Percentiles rank a stretch among this genome's conserved stretches.
phyloP scores from a whole-genome alignment of 2,113 vertebrate genomes.

The Caranx ignobilis region DNA sequence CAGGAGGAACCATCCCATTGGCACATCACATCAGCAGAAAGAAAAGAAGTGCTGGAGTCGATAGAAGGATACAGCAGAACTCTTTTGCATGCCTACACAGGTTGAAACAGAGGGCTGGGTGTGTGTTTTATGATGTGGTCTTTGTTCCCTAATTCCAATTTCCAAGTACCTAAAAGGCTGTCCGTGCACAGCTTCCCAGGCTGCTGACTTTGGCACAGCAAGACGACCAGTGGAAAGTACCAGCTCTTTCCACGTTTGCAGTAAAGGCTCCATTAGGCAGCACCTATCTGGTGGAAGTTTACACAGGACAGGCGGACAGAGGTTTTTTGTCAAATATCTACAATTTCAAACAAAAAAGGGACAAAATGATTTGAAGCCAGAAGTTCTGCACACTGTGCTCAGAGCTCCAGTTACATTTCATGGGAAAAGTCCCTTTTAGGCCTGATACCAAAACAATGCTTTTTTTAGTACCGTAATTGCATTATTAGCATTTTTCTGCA shows the following conservation, averaged over 20 bases:
- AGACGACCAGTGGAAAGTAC: constrained; percentile 50
- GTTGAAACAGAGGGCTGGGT: constrained; percentile 14
- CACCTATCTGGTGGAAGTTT: constrained; percentile 17
- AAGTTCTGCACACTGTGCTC: not conserved
- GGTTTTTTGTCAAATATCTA: constrained; percentile 10
- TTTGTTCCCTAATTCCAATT: constrained; percentile 44
- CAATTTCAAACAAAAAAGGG: not conserved
- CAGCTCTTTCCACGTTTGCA: constrained; percentile 21
- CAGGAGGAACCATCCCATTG: too few species aligned
- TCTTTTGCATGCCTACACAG: not conserved
- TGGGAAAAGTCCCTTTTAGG: too few species aligned
- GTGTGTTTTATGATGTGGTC: constrained; percentile 42
- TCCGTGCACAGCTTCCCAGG: constrained; percentile 29
- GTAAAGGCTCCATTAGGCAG: constrained; percentile 10
- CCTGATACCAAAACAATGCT: not conserved
- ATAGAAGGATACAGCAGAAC: not conserved
- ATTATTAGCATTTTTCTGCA: not conserved
- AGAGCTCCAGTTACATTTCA: not conserved
- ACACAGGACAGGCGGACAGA: not conserved
- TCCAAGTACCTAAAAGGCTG: constrained; percentile 17
- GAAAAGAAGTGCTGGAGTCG: not conserved
- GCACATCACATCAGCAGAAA: too few species aligned
- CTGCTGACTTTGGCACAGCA: constrained; percentile 64
- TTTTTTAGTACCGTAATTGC: not conserved
- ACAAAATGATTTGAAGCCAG: not conserved